Conservation (phyloP, 2,113 vertebrate species). For the Excalfactoria chinensis region DNA sequence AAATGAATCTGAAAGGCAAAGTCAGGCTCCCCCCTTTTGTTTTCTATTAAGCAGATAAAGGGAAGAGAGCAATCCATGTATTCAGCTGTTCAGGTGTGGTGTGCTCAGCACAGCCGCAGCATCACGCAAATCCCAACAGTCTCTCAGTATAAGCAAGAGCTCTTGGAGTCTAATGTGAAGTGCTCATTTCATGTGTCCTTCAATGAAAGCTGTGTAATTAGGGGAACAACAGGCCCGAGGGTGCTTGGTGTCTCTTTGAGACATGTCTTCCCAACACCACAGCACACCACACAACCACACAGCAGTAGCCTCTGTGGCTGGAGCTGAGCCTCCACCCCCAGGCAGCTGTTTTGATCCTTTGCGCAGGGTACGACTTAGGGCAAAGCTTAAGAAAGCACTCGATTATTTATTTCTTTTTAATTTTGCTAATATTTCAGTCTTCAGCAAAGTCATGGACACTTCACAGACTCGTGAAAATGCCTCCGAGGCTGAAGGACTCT, state of each 20-base stretch:
- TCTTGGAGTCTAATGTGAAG: conserved; percentile 54
- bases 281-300: accelerated
- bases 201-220: conserved; percentile 21
- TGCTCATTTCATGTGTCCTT: background rate
- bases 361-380: background rate
- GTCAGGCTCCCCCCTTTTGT: background rate
- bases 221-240: background rate
- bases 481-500: background rate
- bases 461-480: conserved; percentile 3
- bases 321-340: background rate
- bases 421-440: background rate
- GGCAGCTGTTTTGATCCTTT: background rate
- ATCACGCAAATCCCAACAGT: conserved; percentile 35
- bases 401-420: background rate
- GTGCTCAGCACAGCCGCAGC: background rate
- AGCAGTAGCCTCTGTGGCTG: background rate
- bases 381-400: background rate
- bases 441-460: background rate
- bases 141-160: conserved; percentile 57
- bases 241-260: conserved; percentile 7
- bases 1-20: background rate
- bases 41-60: conserved; percentile 31
- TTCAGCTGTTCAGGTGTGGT: conserved; percentile 23
- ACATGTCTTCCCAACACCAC: background rate
- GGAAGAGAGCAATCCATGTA: conserved; percentile 5